Evolutionary conservation across 2,113 vertebrate genomes (phyloP), one percentile per base, ranked within the genome.

Genomic region (Sula dactylatra): DNA sequence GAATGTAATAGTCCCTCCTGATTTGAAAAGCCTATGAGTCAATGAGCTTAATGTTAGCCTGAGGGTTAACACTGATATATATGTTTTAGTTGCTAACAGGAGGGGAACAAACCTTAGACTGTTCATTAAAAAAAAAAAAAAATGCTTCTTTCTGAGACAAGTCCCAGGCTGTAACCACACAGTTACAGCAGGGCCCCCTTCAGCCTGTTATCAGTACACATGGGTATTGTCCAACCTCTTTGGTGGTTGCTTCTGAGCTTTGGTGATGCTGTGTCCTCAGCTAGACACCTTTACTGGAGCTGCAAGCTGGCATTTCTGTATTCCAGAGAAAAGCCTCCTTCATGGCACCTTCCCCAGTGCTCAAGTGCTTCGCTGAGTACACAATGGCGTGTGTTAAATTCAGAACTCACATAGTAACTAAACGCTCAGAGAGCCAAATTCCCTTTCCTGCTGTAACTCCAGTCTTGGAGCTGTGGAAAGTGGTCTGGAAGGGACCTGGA

Each of bases 1-100:
- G 81, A 95, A 62, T 5, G 0, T 42, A 81, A 4, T 49, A 56
- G 42, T 40, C 72, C 72, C 77, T 96, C 61, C 94, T 71, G 59
- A 94, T 86, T 34, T 59, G 44, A 74, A 84, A 26, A 87, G 45
- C 61, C 78, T 74, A 21, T 91, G 95, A 94, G 86, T 94, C 95
- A 94, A 58, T 19, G 83, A 93, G 86, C 77, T 76, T 4, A 54
- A 19, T 12, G 36, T 11, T 61, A 74, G 91, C 95, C 95, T 9
- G 7, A 76, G 95, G 94, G 38, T 44, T 87, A 89, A 38, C 6
- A 16, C 84, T 82, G 70, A 25, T 13, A 62, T 4, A 47, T 66
- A 19, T 13, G 1, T 29, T 32, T 32, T 38, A 12, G 55, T 36
- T 71, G 83, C 61, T 67, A 71, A 62, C 42, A 86, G 77, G 38